Percentiles rank a stretch among this genome's conserved stretches.
These are phyloP conservation scores for Cyprinodon brontotheroides DNA, from an alignment of 2,113 vertebrate species.

Conservation along the genomic window DNA sequence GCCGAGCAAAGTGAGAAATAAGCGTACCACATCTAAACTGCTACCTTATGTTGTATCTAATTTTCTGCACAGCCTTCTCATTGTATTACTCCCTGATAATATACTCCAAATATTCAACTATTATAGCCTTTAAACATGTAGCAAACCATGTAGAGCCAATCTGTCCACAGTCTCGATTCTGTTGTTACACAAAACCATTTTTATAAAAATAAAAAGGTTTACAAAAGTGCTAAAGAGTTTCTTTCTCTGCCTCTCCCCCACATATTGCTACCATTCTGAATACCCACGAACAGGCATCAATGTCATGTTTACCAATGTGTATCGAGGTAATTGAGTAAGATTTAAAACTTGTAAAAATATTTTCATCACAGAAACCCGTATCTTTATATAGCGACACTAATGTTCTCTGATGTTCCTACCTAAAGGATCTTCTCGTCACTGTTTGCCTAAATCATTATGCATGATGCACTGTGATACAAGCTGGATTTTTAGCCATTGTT, in stretches of 20 bases:
- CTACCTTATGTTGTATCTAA: slow-evolving; percentile 21
- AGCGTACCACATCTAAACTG: slow-evolving; percentile 35
- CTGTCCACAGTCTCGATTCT: too few relatives aligned
- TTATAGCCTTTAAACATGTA: slow-evolving; percentile 1
- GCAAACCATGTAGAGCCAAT: not conserved
- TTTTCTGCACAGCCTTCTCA: slow-evolving; percentile 35
- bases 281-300: not conserved
- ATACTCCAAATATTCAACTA: slow-evolving; percentile 37
- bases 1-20: not conserved
- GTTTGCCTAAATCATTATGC: too few relatives aligned
- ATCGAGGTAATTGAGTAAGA: not conserved
- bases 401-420: too few relatives aligned
- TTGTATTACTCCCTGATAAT: slow-evolving; percentile 25
- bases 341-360: too few relatives aligned
- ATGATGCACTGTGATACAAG: too few relatives aligned
- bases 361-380: too few relatives aligned
- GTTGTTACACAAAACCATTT: too few relatives aligned
- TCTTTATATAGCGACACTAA: too few relatives aligned
- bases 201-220: too few relatives aligned
- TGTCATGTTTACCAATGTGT: not conserved
- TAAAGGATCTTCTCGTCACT: too few relatives aligned
- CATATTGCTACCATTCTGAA: not conserved
- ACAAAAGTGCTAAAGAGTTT: too few relatives aligned
- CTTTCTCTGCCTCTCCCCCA: not conserved
- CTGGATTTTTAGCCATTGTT: not conserved